Conservation (phyloP, 2,113 vertebrate species). For the Recurvirostra avosetta region DNA sequence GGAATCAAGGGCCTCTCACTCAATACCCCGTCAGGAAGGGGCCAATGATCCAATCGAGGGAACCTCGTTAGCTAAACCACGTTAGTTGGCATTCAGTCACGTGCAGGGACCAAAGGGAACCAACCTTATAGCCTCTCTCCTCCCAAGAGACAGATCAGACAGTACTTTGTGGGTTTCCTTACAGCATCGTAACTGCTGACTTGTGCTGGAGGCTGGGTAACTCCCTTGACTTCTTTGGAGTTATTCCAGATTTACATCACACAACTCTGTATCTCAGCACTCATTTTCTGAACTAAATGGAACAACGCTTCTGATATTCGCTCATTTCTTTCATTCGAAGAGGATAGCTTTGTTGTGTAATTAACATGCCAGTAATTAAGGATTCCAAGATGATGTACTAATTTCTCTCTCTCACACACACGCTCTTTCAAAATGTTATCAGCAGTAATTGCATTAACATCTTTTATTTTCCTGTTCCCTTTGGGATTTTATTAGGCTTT, state of each 20-base stretch:
- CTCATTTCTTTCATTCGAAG: neutral
- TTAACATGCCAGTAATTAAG: conserved; percentile 54
- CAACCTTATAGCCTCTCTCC: neutral
- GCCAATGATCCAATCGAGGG: neutral
- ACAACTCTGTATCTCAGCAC: neutral
- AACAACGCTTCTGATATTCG: neutral
- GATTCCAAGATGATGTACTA: conserved; percentile 48
- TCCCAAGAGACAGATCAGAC: neutral
- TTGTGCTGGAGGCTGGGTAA: neutral
- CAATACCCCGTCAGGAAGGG: neutral
- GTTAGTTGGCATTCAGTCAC: neutral
- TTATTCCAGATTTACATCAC: conserved; percentile 3
- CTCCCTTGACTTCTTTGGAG: neutral
- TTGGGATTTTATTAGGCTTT: conserved; percentile 38
- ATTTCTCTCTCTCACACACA: neutral
- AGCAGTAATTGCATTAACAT: conserved; percentile 52
- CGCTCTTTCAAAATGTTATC: conserved; percentile 33
- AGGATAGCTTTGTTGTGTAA: conserved; percentile 50
- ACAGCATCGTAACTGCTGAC: neutral
- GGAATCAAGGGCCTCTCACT: neutral
- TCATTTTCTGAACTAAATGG: conserved; percentile 45
- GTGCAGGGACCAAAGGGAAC: neutral
- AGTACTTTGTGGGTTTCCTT: neutral
- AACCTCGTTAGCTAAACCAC: neutral
- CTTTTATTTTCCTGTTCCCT: neutral